phyloP scores from a whole-genome alignment of 2,888 invertebrate species.

The Xestia rhomboidea region DNA sequence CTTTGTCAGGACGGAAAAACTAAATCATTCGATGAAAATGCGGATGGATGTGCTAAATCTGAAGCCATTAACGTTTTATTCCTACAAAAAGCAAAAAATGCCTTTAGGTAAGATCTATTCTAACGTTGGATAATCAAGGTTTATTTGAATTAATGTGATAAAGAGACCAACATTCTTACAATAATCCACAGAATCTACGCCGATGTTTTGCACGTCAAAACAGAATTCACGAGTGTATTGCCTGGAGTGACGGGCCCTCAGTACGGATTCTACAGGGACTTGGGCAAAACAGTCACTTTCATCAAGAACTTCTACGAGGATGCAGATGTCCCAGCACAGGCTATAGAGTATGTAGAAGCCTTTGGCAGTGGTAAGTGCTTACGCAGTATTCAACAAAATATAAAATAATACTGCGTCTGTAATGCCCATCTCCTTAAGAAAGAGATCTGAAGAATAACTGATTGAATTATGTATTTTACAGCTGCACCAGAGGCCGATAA shows the following conservation, averaged over 20 bases:
- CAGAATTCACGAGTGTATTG: slow-evolving; percentile 85
- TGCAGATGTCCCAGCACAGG: slow-evolving; percentile 91
- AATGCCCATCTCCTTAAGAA: background rate
- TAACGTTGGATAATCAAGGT: background rate
- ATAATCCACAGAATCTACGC: slow-evolving; percentile 89
- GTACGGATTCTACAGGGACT: slow-evolving; percentile 90
- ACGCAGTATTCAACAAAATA: background rate
- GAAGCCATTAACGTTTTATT: slow-evolving; percentile 92
- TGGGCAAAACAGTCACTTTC: slow-evolving; percentile 85
- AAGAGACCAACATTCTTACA: background rate
- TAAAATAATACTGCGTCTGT: background rate
- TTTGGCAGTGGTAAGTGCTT: slow-evolving; percentile 93
- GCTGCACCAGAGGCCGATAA: slow-evolving; percentile 91
- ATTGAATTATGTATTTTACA: slow-evolving; percentile 33
- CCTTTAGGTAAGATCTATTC: slow-evolving; percentile 40
- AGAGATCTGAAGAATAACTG: background rate
- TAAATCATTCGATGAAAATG: slow-evolving; percentile 95
- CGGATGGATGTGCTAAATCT: slow-evolving; percentile 94
- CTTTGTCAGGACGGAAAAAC: slow-evolving; percentile 95
- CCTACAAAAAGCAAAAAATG: slow-evolving; percentile 54
- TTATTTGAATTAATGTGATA: background rate
- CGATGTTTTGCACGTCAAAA: slow-evolving; percentile 93
- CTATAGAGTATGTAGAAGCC: slow-evolving; percentile 95
- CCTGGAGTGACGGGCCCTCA: slow-evolving; percentile 75
- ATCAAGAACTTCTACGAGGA: slow-evolving; percentile 91